These are phyloP conservation scores for Gracilinanus agilis DNA, from an alignment of 2,113 vertebrate species.

Conservation along the genomic window DNA sequence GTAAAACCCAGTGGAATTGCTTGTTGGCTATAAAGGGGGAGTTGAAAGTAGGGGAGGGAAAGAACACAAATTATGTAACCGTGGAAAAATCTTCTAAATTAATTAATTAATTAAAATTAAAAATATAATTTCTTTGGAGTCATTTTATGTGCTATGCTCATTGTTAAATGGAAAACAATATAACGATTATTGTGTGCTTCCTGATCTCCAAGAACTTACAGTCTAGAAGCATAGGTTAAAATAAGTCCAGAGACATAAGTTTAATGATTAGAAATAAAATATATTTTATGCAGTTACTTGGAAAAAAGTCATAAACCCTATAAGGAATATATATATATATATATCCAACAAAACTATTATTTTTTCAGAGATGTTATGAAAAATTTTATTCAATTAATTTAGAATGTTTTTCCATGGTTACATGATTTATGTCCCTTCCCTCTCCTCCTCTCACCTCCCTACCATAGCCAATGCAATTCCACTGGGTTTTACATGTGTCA, in stretches of 20 bases:
- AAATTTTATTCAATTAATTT: too few species aligned
- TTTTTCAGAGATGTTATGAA: background rate
- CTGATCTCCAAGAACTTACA: background rate
- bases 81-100: too few species aligned
- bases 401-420: too few species aligned
- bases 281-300: background rate
- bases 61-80: too few species aligned
- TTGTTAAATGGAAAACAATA: background rate
- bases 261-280: background rate
- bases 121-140: background rate
- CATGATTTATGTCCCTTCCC: too few species aligned
- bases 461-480: too few species aligned
- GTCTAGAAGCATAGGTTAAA: background rate
- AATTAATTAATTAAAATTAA: too few species aligned
- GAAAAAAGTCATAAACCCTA: background rate
- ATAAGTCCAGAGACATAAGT: background rate
- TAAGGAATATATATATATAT: background rate
- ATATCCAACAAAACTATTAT: background rate
- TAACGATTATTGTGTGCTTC: background rate
- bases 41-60: too few species aligned
- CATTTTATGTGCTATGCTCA: background rate
- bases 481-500: too few species aligned
- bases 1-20: too few species aligned
- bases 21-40: too few species aligned
- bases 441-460: too few species aligned